Evolutionary conservation across 2,113 vertebrate species (phyloP), one percentile per base, ranked within the genome.

Genomic region (Hyla sarda): DNA sequence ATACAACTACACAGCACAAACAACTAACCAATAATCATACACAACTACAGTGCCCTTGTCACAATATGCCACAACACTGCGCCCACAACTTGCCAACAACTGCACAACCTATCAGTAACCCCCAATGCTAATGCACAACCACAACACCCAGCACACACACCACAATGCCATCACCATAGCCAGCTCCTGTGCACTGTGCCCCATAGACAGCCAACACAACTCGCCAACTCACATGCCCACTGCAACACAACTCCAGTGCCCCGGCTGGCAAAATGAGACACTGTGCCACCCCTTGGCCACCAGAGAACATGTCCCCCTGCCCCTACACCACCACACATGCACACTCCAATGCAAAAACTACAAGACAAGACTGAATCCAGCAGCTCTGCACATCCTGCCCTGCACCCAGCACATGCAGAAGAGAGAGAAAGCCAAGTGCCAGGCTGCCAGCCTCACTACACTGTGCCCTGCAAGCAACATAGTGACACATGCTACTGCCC

Each of bases 401-500:
- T 67, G 78, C 56, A 62, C 19, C 54, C 50, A 47, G 28, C 82
- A 48, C 47, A 17, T 54, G 52, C 41, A 17, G 41, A 13, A 48
- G 58, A 62, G 41, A 81, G 21, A 54, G 30, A 25, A 71, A 58
- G 69, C 50, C n/a, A 80, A 58, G 37, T 32, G 32, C 69, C 37
- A 72, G 19, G 67, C 67, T 71, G 67, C 67, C 19, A 71, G 37
- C 75, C 48, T 32, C 37, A 62, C 54, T 41, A 3, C 41, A 41
- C 41, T 41, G 23, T 25, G 77, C 32, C 48, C 54, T 81, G 52
- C 52, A 79, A 25, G 65, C 52, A 12, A 32, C n/a, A 13, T 13
- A 41, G 23, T 52, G 65, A 23, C 81, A 67, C 80, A 82, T 32
- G 60, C 60, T n/a, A n/a, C n/a, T 30, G 8, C 32, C 41, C 80